phyloP scores from a whole-genome alignment of 2,797 vertebrate genomes.

The Coccyzus lansbergi region DNA sequence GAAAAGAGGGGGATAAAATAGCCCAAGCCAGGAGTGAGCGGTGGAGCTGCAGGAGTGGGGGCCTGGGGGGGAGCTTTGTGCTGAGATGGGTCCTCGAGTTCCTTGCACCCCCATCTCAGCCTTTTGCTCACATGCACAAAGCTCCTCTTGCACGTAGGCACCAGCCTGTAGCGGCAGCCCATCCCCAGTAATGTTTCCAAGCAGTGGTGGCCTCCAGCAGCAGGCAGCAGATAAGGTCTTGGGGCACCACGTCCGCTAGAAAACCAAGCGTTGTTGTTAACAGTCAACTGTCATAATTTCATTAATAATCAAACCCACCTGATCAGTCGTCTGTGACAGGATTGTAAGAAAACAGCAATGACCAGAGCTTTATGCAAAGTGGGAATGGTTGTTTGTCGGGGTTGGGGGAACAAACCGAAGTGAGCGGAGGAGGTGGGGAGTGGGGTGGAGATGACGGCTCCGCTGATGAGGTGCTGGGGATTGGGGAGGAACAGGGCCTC shows the following conservation, averaged over 20 bases:
- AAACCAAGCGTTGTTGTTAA: background rate
- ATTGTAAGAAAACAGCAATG: background rate
- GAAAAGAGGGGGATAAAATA: background rate
- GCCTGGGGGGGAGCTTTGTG: no score
- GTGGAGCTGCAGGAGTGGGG: rapidly evolving
- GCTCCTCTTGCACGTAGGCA: rapidly evolving
- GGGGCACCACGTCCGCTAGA: background rate
- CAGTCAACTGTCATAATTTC: background rate
- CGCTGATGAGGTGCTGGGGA: constrained; percentile 17
- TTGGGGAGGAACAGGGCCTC: background rate
- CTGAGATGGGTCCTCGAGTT: background rate
- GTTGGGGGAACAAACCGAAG: background rate
- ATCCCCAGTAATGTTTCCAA: rapidly evolving
- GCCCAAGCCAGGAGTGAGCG: background rate
- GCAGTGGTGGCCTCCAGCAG: rapidly evolving
- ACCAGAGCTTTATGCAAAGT: background rate
- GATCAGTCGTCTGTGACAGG: background rate
- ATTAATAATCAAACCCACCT: background rate
- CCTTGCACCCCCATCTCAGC: background rate
- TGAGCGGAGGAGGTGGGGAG: background rate
- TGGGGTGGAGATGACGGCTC: background rate
- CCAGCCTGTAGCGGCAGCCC: background rate
- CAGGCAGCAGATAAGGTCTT: rapidly evolving
- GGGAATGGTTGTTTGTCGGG: background rate
- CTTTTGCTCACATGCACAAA: background rate